These are phyloP conservation scores for Brotogeris chrysoptera DNA, from an alignment of 2,797 vertebrate species.

Conservation along the genomic window DNA sequence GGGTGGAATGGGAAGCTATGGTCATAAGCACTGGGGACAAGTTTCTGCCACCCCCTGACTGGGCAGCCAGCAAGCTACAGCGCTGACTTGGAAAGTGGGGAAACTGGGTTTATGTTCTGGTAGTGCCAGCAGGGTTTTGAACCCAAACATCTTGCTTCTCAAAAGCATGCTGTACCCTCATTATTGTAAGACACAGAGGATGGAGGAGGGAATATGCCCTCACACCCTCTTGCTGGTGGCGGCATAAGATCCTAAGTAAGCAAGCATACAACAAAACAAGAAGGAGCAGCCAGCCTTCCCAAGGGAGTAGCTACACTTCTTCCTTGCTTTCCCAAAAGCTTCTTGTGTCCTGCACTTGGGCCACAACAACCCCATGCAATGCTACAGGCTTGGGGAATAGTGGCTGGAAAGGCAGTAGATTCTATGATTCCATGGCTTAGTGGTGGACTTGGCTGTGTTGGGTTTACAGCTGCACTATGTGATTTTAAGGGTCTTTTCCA, in stretches of 20 bases:
- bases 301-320: neutral
- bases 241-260: neutral
- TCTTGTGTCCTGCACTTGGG: neutral
- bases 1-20: neutral
- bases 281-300: neutral
- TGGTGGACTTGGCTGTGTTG: neutral
- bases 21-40: neutral
- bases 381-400: neutral
- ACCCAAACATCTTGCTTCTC: neutral
- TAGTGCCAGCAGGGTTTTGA: neutral
- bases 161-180: neutral
- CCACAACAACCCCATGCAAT: neutral
- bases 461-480: neutral
- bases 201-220: neutral
- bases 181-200: neutral
- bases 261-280: neutral
- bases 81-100: accelerated
- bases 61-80: neutral
- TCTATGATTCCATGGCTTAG: neutral
- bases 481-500: neutral
- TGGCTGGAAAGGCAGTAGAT: neutral
- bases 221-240: neutral
- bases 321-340: neutral
- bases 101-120: neutral
- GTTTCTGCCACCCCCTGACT: neutral